Conservation (phyloP, 2,113 vertebrate species). For the Cnemophilus loriae region DNA sequence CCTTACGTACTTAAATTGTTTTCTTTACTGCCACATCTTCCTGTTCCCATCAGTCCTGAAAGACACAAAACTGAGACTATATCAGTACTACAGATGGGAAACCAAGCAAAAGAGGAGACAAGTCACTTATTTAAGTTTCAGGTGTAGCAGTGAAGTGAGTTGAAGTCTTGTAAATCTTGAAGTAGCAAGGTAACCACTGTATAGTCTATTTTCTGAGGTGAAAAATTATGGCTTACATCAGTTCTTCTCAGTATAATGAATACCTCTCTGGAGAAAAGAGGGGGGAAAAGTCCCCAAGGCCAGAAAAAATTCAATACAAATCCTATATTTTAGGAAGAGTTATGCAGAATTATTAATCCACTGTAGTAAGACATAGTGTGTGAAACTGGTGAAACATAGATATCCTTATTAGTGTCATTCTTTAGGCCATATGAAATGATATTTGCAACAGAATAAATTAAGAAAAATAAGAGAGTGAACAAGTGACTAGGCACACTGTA, state of each 20-base stretch:
- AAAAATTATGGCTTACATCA: not conserved
- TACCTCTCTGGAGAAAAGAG: not conserved
- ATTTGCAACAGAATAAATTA: not conserved
- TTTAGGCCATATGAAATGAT: not conserved
- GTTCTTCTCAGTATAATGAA: not conserved
- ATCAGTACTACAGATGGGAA: not conserved
- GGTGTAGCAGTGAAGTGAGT: not conserved
- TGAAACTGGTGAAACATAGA: not conserved
- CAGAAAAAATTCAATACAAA: not conserved
- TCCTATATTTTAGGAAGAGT: not conserved
- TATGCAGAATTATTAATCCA: not conserved
- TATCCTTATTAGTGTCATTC: not conserved
- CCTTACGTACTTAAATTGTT: not conserved
- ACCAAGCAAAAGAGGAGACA: not conserved
- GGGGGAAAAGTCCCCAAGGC: fast-evolving
- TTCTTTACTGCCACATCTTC: not conserved
- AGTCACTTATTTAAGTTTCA: not conserved
- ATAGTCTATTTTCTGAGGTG: not conserved
- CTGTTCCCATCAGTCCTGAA: not conserved
- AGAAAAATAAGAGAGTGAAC: not conserved
- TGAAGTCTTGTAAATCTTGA: not conserved
- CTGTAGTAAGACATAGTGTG: not conserved
- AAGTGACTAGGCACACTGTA: not conserved
- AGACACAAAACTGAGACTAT: not conserved
- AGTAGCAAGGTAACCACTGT: not conserved